Conservation (phyloP, 2,797 vertebrate species). For the Sciaenops ocellatus region DNA sequence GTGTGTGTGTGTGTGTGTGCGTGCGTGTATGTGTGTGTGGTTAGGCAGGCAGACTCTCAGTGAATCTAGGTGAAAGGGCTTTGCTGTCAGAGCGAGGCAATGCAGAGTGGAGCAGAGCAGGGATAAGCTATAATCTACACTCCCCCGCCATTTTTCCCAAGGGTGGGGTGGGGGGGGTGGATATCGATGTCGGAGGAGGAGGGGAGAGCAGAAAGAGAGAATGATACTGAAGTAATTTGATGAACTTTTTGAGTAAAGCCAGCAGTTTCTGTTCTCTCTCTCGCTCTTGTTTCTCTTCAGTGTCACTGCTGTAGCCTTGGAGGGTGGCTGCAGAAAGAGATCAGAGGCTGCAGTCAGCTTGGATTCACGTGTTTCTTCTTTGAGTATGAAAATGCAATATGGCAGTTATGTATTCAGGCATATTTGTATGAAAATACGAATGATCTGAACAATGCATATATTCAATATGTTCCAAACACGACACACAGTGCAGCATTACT, state of each 20-base stretch:
- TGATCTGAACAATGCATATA: neutral
- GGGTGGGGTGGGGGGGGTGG: conserved; percentile 27
- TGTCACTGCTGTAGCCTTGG: neutral
- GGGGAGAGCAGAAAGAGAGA: conserved; percentile 16
- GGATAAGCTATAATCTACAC: conserved; percentile 73
- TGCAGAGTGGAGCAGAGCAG: conserved; percentile 66
- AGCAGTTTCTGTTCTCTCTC: conserved; percentile 24
- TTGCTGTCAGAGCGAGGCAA: conserved; percentile 71
- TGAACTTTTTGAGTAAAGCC: conserved; percentile 40
- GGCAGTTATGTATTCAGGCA: neutral
- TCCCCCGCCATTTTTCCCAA: conserved; percentile 55
- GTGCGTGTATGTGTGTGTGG: conserved; percentile 4
- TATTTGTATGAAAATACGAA: neutral
- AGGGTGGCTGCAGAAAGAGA: neutral
- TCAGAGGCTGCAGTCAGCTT: neutral
- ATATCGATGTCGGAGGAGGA: conserved; percentile 48
- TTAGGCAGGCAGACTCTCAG: conserved; percentile 51
- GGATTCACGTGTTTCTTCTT: neutral
- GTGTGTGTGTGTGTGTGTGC: conserved; percentile 22
- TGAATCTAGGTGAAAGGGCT: conserved; percentile 82
- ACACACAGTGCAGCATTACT: neutral
- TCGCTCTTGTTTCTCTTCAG: neutral
- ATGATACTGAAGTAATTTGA: conserved; percentile 38
- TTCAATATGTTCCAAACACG: neutral
- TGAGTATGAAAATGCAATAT: neutral